These are phyloP conservation scores for Xerus rutilus DNA, from an alignment of 2,797 vertebrate species.

Conservation along the genomic window DNA sequence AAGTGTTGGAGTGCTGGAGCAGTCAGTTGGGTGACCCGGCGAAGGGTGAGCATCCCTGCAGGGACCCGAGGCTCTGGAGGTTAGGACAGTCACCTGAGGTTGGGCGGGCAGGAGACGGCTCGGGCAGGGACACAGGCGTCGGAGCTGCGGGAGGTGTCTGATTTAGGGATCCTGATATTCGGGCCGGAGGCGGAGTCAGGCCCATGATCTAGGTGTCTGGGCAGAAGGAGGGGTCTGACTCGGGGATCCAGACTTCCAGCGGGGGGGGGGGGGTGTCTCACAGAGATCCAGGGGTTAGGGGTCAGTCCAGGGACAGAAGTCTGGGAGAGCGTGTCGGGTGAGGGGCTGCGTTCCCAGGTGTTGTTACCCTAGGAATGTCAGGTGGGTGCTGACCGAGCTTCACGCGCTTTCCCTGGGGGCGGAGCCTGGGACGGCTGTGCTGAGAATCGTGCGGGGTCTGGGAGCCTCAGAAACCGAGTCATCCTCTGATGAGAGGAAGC, in stretches of 20 bases:
- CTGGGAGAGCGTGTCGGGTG: not conserved
- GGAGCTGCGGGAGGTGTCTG: not conserved
- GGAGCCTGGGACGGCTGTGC: constrained; percentile 48
- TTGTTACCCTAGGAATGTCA: not conserved
- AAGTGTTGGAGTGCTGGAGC: not conserved
- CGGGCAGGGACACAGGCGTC: constrained; percentile 28
- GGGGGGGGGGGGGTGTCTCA: not conserved
- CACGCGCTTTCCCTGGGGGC: constrained; percentile 44
- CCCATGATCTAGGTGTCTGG: constrained; percentile 46
- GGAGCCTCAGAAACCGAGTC: constrained; percentile 69
- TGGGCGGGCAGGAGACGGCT: constrained; percentile 20
- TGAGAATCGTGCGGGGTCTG: constrained; percentile 69
- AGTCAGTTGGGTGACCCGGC: not conserved
- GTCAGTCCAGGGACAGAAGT: constrained; percentile 21
- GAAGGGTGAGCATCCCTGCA: not conserved
- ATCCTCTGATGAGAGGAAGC: constrained; percentile 50
- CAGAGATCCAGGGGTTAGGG: constrained; percentile 10
- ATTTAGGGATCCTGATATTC: constrained; percentile 1
- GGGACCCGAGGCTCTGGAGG: constrained; percentile 56
- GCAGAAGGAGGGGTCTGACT: constrained; percentile 55
- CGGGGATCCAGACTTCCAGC: not conserved
- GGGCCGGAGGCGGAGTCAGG: constrained; percentile 54
- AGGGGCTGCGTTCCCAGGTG: constrained; percentile 23
- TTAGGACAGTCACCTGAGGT: constrained; percentile 6
- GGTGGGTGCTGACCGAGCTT: constrained; percentile 37